Conservation (phyloP, 2,113 vertebrate species). For the Coreoperca whiteheadi region DNA sequence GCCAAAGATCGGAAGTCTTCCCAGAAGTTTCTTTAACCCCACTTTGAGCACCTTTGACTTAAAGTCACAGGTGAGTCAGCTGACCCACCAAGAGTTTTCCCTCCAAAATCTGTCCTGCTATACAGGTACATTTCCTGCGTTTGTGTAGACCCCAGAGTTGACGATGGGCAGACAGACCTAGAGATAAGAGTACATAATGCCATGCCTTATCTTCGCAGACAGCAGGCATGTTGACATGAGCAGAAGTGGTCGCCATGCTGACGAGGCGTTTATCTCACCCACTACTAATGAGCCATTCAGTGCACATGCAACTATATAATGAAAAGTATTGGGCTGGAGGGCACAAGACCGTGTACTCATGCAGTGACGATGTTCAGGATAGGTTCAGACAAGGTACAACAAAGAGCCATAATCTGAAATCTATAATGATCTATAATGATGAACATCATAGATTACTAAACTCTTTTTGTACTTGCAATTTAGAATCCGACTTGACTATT, state of each 20-base stretch:
- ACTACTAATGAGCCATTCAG: constrained; percentile 82
- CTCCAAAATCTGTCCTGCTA: constrained; percentile 2
- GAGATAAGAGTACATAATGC: constrained; percentile 71
- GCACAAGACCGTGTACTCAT: neutral
- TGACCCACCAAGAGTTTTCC: neutral
- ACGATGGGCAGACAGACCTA: constrained; percentile 45
- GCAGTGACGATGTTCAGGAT: constrained; percentile 18
- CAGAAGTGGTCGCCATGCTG: constrained; percentile 74
- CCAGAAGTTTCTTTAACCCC: neutral
- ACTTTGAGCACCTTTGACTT: constrained; percentile 21
- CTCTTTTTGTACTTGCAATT: neutral
- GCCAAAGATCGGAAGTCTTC: neutral
- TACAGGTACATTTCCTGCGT: constrained; percentile 47
- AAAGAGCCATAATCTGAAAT: constrained; percentile 4
- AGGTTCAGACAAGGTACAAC: neutral
- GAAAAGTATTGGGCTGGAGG: constrained; percentile 32
- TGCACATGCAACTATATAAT: constrained; percentile 54
- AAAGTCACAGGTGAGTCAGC: constrained; percentile 2
- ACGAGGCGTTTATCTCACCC: constrained; percentile 77
- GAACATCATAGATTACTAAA: neutral
- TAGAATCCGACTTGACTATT: neutral
- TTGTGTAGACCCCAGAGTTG: constrained; percentile 38
- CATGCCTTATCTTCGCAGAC: constrained; percentile 79
- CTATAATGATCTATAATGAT: constrained; percentile 3
- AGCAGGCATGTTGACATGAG: constrained; percentile 71